A percentile compares a stretch with the other conserved stretches of the same genome.
phyloP scores from a whole-genome alignment of 2,113 vertebrate species.

The Camelus dromedarius region DNA sequence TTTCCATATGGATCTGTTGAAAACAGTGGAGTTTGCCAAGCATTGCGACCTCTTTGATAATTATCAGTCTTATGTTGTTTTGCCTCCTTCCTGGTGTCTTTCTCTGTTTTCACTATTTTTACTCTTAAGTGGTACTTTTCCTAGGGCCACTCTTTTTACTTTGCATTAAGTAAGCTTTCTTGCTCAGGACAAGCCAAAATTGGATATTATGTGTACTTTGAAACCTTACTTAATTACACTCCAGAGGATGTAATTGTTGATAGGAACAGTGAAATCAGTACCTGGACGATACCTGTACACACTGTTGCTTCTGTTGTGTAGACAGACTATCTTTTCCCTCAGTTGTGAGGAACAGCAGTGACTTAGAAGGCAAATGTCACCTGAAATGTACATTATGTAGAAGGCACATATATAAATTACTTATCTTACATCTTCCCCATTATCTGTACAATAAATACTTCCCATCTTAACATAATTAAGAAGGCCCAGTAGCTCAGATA shows the following conservation, averaged over 20 bases:
- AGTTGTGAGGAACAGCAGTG: background rate
- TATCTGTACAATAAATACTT: slow-evolving; percentile 31
- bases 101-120: background rate
- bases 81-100: slow-evolving; percentile 8
- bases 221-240: slow-evolving; percentile 54
- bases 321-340: background rate
- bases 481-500: background rate
- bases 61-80: background rate
- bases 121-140: slow-evolving; percentile 45
- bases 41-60: background rate
- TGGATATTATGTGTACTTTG: background rate
- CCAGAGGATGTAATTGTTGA: slow-evolving; percentile 32
- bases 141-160: slow-evolving; percentile 35
- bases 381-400: slow-evolving; percentile 4
- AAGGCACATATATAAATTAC: background rate
- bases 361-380: background rate
- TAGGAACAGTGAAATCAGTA: background rate
- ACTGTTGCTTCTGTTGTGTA: background rate
- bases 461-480: background rate
- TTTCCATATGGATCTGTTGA: background rate
- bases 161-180: slow-evolving; percentile 46
- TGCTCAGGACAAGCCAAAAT: slow-evolving; percentile 46
- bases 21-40: background rate
- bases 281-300: background rate
- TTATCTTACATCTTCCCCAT: background rate